Conservation (phyloP, 2,888 invertebrate genomes). For the Spodoptera picta region DNA sequence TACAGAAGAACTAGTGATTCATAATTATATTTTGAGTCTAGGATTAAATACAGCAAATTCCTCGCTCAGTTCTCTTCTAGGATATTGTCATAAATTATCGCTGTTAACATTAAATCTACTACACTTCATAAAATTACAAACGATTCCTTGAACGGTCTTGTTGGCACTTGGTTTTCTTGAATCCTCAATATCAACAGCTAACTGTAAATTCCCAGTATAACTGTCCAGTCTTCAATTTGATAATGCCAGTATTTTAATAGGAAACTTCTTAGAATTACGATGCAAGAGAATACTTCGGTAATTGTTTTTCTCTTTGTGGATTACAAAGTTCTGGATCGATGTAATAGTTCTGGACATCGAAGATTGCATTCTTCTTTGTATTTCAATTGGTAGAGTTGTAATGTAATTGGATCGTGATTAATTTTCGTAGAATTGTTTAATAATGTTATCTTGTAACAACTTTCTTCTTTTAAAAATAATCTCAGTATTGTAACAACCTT, state of each 20-base stretch:
- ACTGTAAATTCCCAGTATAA: slow-evolving; percentile 17
- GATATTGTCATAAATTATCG: slow-evolving; percentile 32
- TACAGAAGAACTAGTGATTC: not conserved
- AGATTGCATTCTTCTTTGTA: too few relatives aligned
- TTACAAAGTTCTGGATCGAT: too few relatives aligned
- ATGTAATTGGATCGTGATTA: too few relatives aligned
- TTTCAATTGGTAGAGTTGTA: too few relatives aligned
- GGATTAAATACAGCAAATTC: slow-evolving; percentile 3
- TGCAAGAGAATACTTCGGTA: too few relatives aligned
- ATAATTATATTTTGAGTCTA: slow-evolving; percentile 3
- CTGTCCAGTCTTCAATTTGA: slow-evolving; percentile 1
- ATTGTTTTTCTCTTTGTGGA: too few relatives aligned
- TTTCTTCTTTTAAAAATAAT: too few relatives aligned
- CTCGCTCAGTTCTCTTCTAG: slow-evolving; percentile 25
- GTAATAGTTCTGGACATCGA: too few relatives aligned
- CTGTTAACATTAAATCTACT: slow-evolving; percentile 19
- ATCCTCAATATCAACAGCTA: slow-evolving; percentile 17
- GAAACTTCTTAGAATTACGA: not conserved
- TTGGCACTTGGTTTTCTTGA: slow-evolving; percentile 30
- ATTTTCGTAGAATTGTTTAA: too few relatives aligned
- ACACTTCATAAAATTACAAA: slow-evolving; percentile 10
- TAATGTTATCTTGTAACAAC: too few relatives aligned
- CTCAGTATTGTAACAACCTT: too few relatives aligned
- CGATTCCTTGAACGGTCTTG: slow-evolving; percentile 28
- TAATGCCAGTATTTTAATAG: not conserved